Conservation (phyloP, 2,797 vertebrate genomes). For the Sebastes diaconus region DNA sequence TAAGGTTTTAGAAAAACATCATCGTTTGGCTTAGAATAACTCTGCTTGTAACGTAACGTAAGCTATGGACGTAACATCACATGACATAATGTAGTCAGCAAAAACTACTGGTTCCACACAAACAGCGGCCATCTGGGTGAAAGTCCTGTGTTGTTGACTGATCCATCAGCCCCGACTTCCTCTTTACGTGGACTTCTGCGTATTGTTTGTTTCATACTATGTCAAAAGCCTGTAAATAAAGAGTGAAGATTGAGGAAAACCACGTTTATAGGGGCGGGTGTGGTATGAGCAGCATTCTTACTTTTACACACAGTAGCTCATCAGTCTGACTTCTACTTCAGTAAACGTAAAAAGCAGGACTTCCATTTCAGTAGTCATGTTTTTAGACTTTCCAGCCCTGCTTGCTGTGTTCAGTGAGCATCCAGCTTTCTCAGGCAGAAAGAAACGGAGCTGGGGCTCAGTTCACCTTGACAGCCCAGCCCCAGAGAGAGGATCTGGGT, state of each 20-base stretch:
- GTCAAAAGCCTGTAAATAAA: background rate
- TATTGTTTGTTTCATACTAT: no score
- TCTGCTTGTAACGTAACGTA: no score
- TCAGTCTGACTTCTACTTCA: background rate
- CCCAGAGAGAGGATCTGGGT: conserved; percentile 60
- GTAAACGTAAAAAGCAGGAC: conserved; percentile 22
- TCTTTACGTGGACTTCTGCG: no score
- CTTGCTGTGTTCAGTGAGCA: conserved; percentile 22
- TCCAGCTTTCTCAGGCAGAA: conserved; percentile 43
- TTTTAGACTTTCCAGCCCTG: conserved; percentile 12
- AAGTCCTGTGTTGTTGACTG: no score
- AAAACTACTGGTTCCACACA: no score
- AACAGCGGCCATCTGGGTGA: no score
- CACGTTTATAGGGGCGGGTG: background rate
- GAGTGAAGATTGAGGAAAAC: background rate
- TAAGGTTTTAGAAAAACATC: no score
- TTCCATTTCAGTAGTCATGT: conserved; percentile 10
- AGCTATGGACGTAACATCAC: no score
- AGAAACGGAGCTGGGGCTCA: conserved; percentile 37
- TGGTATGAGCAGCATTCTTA: background rate
- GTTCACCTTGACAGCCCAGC: conserved; percentile 65
- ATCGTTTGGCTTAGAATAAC: no score
- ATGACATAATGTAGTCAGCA: no score
- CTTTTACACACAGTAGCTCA: background rate
- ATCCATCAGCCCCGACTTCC: no score